phyloP scores from a whole-genome alignment of 2,113 vertebrate species.

The Junco hyemalis region DNA sequence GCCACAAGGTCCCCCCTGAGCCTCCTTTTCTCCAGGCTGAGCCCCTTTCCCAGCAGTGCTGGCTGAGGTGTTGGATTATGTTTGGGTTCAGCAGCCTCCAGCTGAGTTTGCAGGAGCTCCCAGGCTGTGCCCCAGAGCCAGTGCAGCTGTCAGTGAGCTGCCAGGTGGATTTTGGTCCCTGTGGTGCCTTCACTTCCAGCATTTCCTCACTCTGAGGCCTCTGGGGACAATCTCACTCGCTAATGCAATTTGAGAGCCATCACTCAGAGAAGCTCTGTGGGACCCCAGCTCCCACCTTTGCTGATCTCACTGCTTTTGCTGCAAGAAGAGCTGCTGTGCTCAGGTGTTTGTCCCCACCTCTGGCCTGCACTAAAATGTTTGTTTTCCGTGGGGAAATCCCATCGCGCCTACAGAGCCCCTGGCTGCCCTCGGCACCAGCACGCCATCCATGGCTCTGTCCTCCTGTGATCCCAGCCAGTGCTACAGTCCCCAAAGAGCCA shows the following conservation, averaged over 20 bases:
- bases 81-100: background rate
- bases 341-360: background rate
- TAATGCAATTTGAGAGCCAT: slow-evolving; percentile 47
- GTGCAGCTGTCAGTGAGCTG: background rate
- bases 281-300: background rate
- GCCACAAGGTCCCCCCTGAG: background rate
- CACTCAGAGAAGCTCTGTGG: background rate
- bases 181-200: background rate
- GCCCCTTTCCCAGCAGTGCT: background rate
- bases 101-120: background rate
- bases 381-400: background rate
- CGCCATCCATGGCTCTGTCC: accelerated
- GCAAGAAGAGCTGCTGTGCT: background rate
- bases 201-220: background rate
- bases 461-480: background rate
- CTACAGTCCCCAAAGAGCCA: accelerated
- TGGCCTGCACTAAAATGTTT: background rate
- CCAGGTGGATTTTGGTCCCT: background rate
- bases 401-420: accelerated
- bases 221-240: background rate
- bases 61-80: background rate
- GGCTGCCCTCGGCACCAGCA: background rate
- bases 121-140: background rate
- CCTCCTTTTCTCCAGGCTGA: background rate
- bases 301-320: background rate